Evolutionary conservation across 2,797 vertebrate species (phyloP).

Genomic region (Platyrinchus mystaceus): DNA sequence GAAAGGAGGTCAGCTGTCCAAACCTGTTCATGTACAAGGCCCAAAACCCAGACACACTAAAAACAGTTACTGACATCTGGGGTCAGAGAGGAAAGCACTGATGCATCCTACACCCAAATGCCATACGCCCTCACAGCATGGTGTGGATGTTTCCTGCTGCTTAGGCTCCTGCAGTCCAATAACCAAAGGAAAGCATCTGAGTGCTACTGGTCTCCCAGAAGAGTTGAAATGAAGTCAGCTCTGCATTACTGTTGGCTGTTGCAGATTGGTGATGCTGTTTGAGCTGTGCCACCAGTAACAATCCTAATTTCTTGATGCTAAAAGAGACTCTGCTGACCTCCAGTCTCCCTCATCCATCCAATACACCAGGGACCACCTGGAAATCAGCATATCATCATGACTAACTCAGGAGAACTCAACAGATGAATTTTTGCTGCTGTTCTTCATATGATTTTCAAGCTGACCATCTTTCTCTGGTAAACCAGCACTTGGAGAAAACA

Average conservation of each 20-base stretch:
- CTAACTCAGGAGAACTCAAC: neutral
- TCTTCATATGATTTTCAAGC: neutral
- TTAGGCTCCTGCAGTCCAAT: neutral
- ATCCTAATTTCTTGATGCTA: neutral
- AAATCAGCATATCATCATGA: neutral
- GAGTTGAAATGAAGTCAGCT: neutral
- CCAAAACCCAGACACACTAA: neutral
- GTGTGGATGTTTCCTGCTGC: neutral
- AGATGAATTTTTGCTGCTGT: neutral
- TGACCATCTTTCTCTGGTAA: neutral
- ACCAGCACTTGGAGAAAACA: neutral
- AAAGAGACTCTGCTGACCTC: neutral
- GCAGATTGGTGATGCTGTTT: neutral
- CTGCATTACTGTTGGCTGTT: neutral
- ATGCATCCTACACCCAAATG: neutral
- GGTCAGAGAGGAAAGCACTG: neutral
- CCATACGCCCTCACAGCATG: neutral
- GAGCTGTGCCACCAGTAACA: neutral
- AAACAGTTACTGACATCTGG: rapidly evolving
- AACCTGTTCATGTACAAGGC: neutral
- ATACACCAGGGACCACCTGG: neutral
- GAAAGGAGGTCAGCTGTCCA: neutral
- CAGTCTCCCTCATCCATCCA: rapidly evolving
- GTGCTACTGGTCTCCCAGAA: too few species aligned
- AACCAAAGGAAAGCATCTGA: neutral